These are phyloP conservation scores for Etheostoma perlongum DNA, from an alignment of 2,797 vertebrate species.

Conservation along the genomic window DNA sequence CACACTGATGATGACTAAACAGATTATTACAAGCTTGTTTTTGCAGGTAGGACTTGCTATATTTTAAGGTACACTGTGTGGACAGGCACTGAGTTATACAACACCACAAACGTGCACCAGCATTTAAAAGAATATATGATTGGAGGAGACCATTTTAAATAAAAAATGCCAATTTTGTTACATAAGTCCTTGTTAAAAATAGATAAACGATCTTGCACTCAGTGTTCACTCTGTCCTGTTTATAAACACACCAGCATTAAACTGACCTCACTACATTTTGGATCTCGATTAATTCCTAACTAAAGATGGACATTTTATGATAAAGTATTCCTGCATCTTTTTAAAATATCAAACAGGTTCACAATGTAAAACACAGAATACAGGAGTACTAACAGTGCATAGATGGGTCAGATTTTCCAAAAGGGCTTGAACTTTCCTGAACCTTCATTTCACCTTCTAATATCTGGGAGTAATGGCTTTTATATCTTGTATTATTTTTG, in stretches of 20 bases:
- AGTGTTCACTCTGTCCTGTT: slow-evolving; percentile 22
- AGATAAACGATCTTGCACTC: slow-evolving; percentile 26
- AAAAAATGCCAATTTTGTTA: slow-evolving; percentile 50
- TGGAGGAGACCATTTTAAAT: slow-evolving; percentile 36
- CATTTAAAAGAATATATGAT: slow-evolving; percentile 37
- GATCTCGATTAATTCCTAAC: slow-evolving; percentile 14
- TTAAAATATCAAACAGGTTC: slow-evolving; percentile 13
- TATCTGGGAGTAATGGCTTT: background rate
- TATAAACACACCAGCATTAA: slow-evolving; percentile 14
- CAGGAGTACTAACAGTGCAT: background rate
- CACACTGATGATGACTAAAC: slow-evolving; percentile 34
- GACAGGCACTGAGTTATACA: slow-evolving; percentile 30
- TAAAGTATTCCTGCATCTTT: slow-evolving; percentile 28
- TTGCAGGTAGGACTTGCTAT: slow-evolving; percentile 4
- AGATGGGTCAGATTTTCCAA: slow-evolving; percentile 7
- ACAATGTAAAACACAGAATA: background rate
- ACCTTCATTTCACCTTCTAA: slow-evolving; percentile 3
- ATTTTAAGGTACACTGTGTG: slow-evolving; percentile 16
- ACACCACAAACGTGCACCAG: slow-evolving; percentile 26
- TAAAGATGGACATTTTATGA: slow-evolving; percentile 46
- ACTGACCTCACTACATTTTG: slow-evolving; percentile 28
- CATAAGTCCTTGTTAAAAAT: slow-evolving; percentile 59
- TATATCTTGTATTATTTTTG: background rate
- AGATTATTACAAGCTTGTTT: slow-evolving; percentile 7
- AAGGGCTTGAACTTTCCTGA: slow-evolving; percentile 20